These are phyloP conservation scores for Scotopteryx bipunctaria DNA, from an alignment of 2,888 invertebrate genomes.

Conservation along the genomic window DNA sequence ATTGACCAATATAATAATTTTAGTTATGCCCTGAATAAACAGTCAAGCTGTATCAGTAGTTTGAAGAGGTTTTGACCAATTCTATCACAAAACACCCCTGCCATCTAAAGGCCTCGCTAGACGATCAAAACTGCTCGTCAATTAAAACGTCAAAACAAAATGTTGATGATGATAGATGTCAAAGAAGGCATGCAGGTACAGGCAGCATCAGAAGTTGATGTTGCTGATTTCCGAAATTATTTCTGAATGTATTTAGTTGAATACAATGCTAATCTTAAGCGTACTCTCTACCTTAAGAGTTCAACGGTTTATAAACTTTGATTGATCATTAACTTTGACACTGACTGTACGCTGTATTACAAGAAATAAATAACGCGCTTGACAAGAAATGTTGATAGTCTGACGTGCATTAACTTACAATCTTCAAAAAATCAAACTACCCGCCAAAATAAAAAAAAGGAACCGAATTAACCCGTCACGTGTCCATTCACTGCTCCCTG, in stretches of 20 bases:
- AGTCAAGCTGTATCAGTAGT: too few relatives aligned
- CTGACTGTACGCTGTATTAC: too few relatives aligned
- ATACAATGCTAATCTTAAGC: too few relatives aligned
- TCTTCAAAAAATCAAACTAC: slow-evolving; percentile 39
- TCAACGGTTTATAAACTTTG: too few relatives aligned
- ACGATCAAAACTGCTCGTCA: not conserved
- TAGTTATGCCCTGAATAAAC: too few relatives aligned
- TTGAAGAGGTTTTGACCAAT: not conserved
- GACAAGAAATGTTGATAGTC: not conserved
- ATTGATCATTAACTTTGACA: not conserved
- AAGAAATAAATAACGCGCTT: not conserved
- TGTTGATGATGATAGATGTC: too few relatives aligned
- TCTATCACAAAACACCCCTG: slow-evolving; percentile 11
- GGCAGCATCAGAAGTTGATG: too few relatives aligned
- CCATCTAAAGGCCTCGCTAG: not conserved
- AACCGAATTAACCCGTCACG: slow-evolving; percentile 27
- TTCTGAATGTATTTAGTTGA: too few relatives aligned
- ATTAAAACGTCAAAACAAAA: not conserved
- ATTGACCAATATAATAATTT: too few relatives aligned
- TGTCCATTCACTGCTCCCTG: slow-evolving; percentile 31
- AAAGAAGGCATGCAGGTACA: too few relatives aligned
- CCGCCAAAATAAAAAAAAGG: slow-evolving; percentile 33
- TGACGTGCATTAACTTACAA: slow-evolving; percentile 8
- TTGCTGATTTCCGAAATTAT: too few relatives aligned
- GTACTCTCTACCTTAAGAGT: too few relatives aligned